These are phyloP conservation scores for Phainopepla nitens DNA, from an alignment of 2,113 vertebrate genomes.

Conservation along the genomic window DNA sequence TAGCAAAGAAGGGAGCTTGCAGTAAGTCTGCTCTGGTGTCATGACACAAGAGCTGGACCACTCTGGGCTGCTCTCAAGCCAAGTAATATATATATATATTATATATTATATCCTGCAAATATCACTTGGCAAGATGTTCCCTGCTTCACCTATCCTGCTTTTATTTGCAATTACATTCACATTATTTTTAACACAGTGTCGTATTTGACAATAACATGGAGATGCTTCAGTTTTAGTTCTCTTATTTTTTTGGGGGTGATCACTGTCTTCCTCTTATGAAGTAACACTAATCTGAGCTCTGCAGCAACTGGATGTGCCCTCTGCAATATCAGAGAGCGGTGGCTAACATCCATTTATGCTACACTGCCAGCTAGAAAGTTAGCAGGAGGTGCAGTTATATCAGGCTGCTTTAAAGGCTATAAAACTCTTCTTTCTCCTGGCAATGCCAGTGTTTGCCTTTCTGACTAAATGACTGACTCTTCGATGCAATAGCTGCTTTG, in stretches of 20 bases:
- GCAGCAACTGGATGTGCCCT: not conserved
- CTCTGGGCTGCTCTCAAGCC: not conserved
- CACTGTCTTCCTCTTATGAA: not conserved
- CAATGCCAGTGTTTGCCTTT: slow-evolving; percentile 59
- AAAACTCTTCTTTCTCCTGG: slow-evolving; percentile 43
- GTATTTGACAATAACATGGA: not conserved
- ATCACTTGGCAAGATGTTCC: not conserved
- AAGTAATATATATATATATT: too few species aligned
- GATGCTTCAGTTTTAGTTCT: not conserved
- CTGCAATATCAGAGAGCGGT: not conserved
- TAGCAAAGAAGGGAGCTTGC: not conserved
- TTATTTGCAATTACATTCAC: not conserved
- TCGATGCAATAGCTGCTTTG: slow-evolving; percentile 1
- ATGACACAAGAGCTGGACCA: not conserved
- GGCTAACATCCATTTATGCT: slow-evolving; percentile 22
- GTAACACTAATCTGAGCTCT: not conserved
- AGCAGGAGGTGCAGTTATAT: slow-evolving; percentile 4
- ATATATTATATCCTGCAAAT: not conserved
- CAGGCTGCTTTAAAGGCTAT: slow-evolving; percentile 24
- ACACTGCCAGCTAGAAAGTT: not conserved
- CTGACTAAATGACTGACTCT: slow-evolving; percentile 24
- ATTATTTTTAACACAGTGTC: not conserved
- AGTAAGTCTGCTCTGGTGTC: not conserved
- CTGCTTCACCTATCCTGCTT: not conserved
- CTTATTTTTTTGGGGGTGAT: not conserved